Conservation (phyloP, 2,888 invertebrate genomes). For the Augiades crinisus region DNA sequence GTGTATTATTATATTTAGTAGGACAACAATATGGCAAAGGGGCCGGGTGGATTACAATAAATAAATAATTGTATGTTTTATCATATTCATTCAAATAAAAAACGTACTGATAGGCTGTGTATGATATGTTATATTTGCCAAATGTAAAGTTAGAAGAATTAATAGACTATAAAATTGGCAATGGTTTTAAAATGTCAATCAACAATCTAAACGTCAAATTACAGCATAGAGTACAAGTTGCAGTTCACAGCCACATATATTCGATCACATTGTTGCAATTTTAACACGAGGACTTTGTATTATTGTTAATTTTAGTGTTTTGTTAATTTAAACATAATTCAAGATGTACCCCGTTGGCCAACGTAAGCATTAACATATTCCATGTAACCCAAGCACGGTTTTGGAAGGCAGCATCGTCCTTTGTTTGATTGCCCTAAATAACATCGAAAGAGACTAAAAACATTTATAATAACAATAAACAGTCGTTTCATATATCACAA, state of each 20-base stretch:
- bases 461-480: conserved; percentile 15
- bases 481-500: conserved; percentile 22
- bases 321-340: conserved; percentile 50
- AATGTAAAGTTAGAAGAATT: too few species aligned
- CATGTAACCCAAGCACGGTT: conserved; percentile 37
- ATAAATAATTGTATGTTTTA: too few species aligned
- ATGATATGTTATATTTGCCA: background rate
- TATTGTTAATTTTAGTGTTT: conserved; percentile 54
- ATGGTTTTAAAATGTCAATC: conserved; percentile 38
- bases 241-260: conserved; percentile 48
- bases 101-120: too few species aligned
- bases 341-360: conserved; percentile 78
- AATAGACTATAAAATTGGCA: conserved; percentile 23
- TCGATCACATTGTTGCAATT: conserved; percentile 57
- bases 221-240: conserved; percentile 39
- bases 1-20: too few species aligned
- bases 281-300: conserved; percentile 48
- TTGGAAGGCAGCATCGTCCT: conserved; percentile 54
- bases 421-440: conserved; percentile 75
- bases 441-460: conserved; percentile 33
- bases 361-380: conserved; percentile 53
- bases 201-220: conserved; percentile 44
- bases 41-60: too few species aligned
- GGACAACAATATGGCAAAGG: too few species aligned
- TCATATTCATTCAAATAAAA: too few species aligned